A percentile compares a stretch with the other conserved stretches of the same genome.
Conservation (phyloP, 2,797 vertebrate species). For the Pogonophryne albipinna region DNA sequence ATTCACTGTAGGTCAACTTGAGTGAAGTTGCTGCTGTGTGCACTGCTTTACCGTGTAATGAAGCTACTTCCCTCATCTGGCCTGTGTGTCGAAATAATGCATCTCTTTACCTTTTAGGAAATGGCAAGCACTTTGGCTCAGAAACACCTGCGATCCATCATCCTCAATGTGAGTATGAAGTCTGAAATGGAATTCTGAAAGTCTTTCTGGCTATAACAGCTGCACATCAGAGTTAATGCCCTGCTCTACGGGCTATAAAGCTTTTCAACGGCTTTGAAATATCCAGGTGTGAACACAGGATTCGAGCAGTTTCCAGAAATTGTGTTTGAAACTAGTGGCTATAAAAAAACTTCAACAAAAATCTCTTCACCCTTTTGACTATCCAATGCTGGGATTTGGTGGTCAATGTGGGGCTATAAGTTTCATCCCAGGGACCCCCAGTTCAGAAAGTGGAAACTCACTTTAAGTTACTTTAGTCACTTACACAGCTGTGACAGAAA, state of each 20-base stretch:
- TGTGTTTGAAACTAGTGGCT: background rate
- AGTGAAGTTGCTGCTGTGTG: conserved; percentile 14
- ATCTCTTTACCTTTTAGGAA: conserved; percentile 84
- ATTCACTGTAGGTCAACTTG: conserved; percentile 7
- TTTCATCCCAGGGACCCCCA: conserved; percentile 19
- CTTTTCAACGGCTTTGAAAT: conserved; percentile 8
- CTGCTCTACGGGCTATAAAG: conserved; percentile 7
- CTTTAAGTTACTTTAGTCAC: conserved; percentile 8
- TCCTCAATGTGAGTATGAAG: conserved; percentile 89
- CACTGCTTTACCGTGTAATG: conserved; percentile 8
- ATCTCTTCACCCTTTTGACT: background rate
- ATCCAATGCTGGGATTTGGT: background rate
- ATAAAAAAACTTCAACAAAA: background rate
- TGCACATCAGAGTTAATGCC: background rate
- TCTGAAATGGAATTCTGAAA: conserved; percentile 25
- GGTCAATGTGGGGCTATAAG: background rate
- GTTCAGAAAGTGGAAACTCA: conserved; percentile 31
- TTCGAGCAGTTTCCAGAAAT: conserved; percentile 4
- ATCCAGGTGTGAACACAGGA: conserved; percentile 13
- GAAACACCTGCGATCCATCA: conserved; percentile 96
- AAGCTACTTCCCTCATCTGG: conserved; percentile 30
- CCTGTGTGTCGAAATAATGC: conserved; percentile 54
- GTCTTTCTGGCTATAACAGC: conserved; percentile 3
- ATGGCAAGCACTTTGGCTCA: conserved; percentile 97
- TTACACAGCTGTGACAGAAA: conserved; percentile 33